phyloP scores from a whole-genome alignment of 2,888 invertebrate genomes.

The Eurois occulta region DNA sequence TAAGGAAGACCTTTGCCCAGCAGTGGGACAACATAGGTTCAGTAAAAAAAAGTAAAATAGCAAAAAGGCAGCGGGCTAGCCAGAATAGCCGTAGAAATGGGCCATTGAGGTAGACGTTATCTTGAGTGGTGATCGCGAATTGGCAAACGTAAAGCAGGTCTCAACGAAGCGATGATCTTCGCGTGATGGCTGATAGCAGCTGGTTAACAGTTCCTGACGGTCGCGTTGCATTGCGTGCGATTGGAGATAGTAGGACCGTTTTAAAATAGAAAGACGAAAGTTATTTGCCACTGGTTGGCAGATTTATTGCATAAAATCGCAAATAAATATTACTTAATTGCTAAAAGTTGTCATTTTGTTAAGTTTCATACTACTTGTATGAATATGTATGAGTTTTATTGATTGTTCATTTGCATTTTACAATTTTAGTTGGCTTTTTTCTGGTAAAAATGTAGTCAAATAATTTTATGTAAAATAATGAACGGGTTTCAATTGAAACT shows the following conservation, averaged over 20 bases:
- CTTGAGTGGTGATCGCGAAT: background rate
- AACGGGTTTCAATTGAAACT: background rate
- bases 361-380: background rate
- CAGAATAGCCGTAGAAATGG: background rate
- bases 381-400: background rate
- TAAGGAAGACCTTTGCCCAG: background rate
- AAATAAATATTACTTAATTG: background rate
- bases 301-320: background rate
- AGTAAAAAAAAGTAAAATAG: background rate
- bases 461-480: too few relatives aligned
- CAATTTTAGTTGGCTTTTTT: background rate
- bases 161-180: background rate
- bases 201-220: background rate
- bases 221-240: background rate
- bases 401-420: background rate
- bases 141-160: background rate
- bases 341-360: background rate
- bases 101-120: background rate
- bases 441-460: background rate
- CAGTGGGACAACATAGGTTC: background rate
- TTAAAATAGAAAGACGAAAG: background rate
- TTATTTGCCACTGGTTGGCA: background rate
- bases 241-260: background rate
- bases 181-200: background rate
- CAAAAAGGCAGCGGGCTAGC: background rate